Conservation (phyloP, 2,888 invertebrate genomes). For the Noctua fimbriata region DNA sequence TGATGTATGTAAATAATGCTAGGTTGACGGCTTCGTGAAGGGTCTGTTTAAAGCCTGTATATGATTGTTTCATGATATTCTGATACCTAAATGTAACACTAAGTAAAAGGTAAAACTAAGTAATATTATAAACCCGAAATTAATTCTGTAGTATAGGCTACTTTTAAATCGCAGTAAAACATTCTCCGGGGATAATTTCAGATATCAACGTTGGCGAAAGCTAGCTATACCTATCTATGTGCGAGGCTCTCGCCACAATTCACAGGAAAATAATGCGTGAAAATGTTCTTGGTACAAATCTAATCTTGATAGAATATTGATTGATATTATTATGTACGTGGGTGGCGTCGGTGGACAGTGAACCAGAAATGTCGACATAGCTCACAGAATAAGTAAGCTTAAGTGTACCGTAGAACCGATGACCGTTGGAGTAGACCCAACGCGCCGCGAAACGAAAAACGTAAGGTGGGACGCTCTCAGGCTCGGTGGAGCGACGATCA, state of each 20-base stretch:
- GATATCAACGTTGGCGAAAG: not conserved
- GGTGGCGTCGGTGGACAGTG: too few species aligned
- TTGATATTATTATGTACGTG: too few species aligned
- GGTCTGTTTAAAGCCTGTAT: too few species aligned
- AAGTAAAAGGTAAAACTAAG: not conserved
- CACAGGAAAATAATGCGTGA: not conserved
- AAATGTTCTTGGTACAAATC: not conserved
- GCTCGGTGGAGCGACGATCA: too few species aligned
- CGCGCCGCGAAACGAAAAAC: too few species aligned
- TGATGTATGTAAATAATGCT: too few species aligned
- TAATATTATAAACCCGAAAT: not conserved
- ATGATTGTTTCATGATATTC: not conserved
- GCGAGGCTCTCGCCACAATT: not conserved
- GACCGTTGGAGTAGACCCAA: too few species aligned
- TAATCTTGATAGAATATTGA: not conserved
- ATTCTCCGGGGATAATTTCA: not conserved
- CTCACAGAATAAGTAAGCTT: too few species aligned
- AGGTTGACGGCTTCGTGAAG: too few species aligned
- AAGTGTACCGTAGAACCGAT: too few species aligned
- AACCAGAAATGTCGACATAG: too few species aligned
- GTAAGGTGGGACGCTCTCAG: too few species aligned
- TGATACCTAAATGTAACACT: not conserved
- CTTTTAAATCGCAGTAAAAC: not conserved
- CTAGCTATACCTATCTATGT: not conserved
- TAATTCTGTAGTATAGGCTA: not conserved